Conservation (phyloP, 2,888 invertebrate species). For the Lasius fuliginosus region DNA sequence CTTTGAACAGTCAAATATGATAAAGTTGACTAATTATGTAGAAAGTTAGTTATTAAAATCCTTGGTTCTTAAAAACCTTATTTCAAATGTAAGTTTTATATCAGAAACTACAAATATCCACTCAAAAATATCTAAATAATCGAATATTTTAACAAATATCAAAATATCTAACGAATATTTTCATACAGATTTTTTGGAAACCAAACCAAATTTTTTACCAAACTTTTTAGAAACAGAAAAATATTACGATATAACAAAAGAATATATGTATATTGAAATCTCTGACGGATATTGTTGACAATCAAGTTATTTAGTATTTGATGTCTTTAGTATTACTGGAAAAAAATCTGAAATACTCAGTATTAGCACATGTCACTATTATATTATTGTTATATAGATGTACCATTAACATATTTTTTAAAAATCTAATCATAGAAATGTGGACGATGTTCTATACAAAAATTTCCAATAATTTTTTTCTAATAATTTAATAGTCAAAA, state of each 20-base stretch:
- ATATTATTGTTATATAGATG: background rate
- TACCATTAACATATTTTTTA: background rate
- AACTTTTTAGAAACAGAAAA: background rate
- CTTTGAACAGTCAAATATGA: background rate
- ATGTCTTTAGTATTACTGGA: background rate
- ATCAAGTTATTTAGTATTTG: background rate
- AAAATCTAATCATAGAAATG: background rate
- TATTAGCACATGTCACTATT: slow-evolving; percentile 16
- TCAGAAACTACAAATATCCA: background rate
- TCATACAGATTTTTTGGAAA: background rate
- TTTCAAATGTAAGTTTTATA: background rate
- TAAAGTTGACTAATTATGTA: background rate
- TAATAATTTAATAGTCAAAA: background rate
- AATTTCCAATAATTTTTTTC: background rate
- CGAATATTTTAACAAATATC: background rate
- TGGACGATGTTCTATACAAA: background rate
- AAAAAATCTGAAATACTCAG: slow-evolving; percentile 1
- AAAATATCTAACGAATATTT: background rate
- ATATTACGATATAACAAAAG: background rate
- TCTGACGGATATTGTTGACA: background rate
- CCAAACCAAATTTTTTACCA: background rate
- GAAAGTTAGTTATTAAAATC: background rate
- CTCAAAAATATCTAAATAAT: slow-evolving; percentile 14
- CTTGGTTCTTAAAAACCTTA: background rate
- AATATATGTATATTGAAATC: background rate